A percentile compares a stretch with the other conserved stretches of the same genome.
These are phyloP conservation scores for Drosophila fulvimacula DNA, from an alignment of 2,888 invertebrate genomes.

Conservation along the genomic window DNA sequence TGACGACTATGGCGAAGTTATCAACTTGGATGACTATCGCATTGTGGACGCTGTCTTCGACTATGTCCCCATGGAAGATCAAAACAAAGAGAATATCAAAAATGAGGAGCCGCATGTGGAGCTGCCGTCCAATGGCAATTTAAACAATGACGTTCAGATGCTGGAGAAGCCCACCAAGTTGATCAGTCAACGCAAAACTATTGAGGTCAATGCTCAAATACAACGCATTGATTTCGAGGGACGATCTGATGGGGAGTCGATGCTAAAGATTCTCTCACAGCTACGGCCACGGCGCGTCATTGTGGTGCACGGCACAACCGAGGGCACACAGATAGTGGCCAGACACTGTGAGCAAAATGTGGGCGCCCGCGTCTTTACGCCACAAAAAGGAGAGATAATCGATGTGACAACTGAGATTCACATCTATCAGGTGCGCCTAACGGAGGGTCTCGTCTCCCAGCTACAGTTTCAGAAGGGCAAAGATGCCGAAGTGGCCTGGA, in stretches of 20 bases:
- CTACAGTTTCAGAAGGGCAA: slow-evolving; percentile 93
- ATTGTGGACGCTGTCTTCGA: slow-evolving; percentile 89
- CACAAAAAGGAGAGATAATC: slow-evolving; percentile 91
- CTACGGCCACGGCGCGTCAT: slow-evolving; percentile 93
- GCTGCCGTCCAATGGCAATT: slow-evolving; percentile 61
- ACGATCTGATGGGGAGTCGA: slow-evolving; percentile 93
- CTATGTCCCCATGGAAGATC: slow-evolving; percentile 65
- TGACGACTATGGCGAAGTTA: slow-evolving; percentile 98
- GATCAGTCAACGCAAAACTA: slow-evolving; percentile 89
- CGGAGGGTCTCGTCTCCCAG: slow-evolving; percentile 95
- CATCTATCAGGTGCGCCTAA: slow-evolving; percentile 97
- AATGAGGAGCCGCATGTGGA: slow-evolving; percentile 71
- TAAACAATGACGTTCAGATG: slow-evolving; percentile 79
- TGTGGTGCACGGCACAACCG: slow-evolving; percentile 89
- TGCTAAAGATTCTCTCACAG: slow-evolving; percentile 92
- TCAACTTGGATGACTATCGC: slow-evolving; percentile 96
- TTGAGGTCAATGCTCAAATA: slow-evolving; percentile 93
- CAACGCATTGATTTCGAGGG: slow-evolving; percentile 99
- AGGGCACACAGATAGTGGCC: slow-evolving; percentile 89
- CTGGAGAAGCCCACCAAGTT: slow-evolving; percentile 96
- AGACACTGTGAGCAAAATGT: slow-evolving; percentile 89
- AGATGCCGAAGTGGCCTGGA: slow-evolving; percentile 98
- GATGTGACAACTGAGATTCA: slow-evolving; percentile 99
- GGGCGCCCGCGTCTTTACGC: slow-evolving; percentile 92
- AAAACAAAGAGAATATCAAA: slow-evolving; percentile 83